Evolutionary conservation across 2,113 vertebrate species (phyloP).

Genomic region (Thalassoma bifasciatum): DNA sequence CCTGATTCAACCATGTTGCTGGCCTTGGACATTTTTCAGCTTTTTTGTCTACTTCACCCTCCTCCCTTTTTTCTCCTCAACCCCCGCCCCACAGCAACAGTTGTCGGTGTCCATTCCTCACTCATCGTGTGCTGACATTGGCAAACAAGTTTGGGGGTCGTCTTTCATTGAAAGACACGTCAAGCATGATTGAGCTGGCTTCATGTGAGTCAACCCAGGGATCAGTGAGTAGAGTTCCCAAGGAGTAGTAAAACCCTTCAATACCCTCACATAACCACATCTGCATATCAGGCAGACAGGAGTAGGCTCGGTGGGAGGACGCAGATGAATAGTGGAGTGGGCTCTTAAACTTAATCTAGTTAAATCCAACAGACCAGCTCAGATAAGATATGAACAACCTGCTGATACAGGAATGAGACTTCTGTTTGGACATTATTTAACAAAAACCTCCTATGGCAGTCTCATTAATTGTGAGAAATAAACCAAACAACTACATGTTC

Average conservation of each 20-base stretch:
- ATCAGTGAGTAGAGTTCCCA: slow-evolving; percentile 30
- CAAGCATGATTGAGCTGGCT: slow-evolving; percentile 51
- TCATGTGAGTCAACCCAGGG: slow-evolving; percentile 46
- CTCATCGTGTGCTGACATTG: slow-evolving; percentile 44
- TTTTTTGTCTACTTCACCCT: not conserved
- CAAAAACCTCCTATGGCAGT: not conserved
- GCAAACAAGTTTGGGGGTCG: slow-evolving; percentile 45
- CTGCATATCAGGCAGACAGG: slow-evolving; percentile 51
- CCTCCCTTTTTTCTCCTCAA: slow-evolving; percentile 43
- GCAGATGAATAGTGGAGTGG: slow-evolving; percentile 15
- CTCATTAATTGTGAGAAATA: no score
- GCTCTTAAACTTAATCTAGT: slow-evolving; percentile 5
- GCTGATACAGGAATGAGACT: slow-evolving; percentile 3
- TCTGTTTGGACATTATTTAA: not conserved
- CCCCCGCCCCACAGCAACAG: slow-evolving; percentile 55
- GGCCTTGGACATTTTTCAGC: no score
- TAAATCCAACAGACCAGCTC: slow-evolving; percentile 16
- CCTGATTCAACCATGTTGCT: no score
- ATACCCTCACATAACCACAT: slow-evolving; percentile 49
- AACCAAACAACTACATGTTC: no score
- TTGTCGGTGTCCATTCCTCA: slow-evolving; percentile 72
- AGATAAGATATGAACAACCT: slow-evolving; percentile 32
- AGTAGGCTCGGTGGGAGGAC: slow-evolving; percentile 12
- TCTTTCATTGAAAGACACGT: slow-evolving; percentile 63
- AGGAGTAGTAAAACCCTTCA: slow-evolving; percentile 44